These are phyloP conservation scores for Triplophysa yarkandensis DNA, from an alignment of 2,797 vertebrate genomes.

Conservation along the genomic window DNA sequence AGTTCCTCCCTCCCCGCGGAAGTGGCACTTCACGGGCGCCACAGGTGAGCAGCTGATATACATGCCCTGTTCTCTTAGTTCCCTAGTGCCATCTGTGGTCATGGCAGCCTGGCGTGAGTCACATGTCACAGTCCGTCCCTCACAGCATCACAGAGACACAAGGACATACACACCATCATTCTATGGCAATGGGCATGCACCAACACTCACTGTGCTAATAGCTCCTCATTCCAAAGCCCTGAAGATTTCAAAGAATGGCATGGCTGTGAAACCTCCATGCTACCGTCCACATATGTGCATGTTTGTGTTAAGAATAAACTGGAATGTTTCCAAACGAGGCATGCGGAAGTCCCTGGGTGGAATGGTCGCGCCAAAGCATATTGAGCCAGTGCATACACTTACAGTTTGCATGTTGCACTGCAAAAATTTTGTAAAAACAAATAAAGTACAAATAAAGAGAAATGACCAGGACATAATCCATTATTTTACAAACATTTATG, in stretches of 20 bases:
- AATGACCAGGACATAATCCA: too few relatives aligned
- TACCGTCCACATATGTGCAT: constrained; percentile 27
- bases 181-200: constrained; percentile 9
- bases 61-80: constrained; percentile 50
- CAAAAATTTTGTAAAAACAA: too few relatives aligned
- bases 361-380: constrained; percentile 16
- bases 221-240: constrained; percentile 28
- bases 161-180: constrained; percentile 11
- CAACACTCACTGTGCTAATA: constrained; percentile 13
- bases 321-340: constrained; percentile 13
- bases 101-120: constrained; percentile 41
- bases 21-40: constrained; percentile 69
- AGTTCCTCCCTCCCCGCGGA: constrained; percentile 59
- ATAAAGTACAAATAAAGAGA: too few relatives aligned
- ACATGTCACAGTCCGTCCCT: constrained; percentile 32
- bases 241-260: constrained; percentile 35
- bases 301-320: constrained; percentile 16
- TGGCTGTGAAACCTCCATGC: constrained; percentile 20
- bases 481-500: too few relatives aligned
- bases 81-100: constrained; percentile 74
- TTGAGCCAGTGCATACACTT: background rate
- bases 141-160: constrained; percentile 18
- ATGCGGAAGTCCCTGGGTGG: constrained; percentile 35
- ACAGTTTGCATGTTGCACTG: background rate
- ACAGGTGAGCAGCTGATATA: constrained; percentile 69